phyloP scores from a whole-genome alignment of 2,888 invertebrate species.

The Drosophila pullipes region DNA sequence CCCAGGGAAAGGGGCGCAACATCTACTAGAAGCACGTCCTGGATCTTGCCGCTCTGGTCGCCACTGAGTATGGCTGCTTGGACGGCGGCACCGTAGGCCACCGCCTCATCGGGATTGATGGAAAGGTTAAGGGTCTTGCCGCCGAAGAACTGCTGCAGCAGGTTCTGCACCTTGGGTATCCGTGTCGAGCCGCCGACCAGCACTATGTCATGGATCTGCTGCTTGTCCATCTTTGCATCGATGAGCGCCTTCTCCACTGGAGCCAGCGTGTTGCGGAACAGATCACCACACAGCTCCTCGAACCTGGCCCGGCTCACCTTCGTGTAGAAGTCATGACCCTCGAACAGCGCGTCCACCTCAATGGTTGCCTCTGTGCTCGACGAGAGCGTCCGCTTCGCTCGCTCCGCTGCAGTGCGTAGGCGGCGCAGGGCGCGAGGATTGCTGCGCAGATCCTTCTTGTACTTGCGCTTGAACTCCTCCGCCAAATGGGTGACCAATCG shows the following conservation, averaged over 20 bases:
- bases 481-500: constrained; percentile 35
- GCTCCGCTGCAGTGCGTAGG: constrained; percentile 87
- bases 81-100: constrained; percentile 40
- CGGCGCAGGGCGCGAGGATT: constrained; percentile 90
- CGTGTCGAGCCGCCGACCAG: constrained; percentile 42
- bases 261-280: constrained; percentile 37
- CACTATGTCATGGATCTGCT: constrained; percentile 38
- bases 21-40: constrained; percentile 40
- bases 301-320: constrained; percentile 89
- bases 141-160: constrained; percentile 40
- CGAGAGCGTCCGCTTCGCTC: constrained; percentile 39
- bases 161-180: constrained; percentile 39
- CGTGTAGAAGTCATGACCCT: constrained; percentile 38
- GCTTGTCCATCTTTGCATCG: constrained; percentile 45
- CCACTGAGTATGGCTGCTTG: constrained; percentile 43
- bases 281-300: constrained; percentile 89
- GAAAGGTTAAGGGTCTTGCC: constrained; percentile 40
- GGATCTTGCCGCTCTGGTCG: constrained; percentile 39
- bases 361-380: constrained; percentile 41
- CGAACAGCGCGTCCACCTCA: constrained; percentile 38
- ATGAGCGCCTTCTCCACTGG: constrained; percentile 41
- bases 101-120: constrained; percentile 40
- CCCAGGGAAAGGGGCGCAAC: constrained; percentile 37
- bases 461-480: constrained; percentile 41
- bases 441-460: constrained; percentile 88